Base-by-base conservation (phyloP, 2,113 vertebrate genomes). In the Elaphurus davidianus region DNA sequence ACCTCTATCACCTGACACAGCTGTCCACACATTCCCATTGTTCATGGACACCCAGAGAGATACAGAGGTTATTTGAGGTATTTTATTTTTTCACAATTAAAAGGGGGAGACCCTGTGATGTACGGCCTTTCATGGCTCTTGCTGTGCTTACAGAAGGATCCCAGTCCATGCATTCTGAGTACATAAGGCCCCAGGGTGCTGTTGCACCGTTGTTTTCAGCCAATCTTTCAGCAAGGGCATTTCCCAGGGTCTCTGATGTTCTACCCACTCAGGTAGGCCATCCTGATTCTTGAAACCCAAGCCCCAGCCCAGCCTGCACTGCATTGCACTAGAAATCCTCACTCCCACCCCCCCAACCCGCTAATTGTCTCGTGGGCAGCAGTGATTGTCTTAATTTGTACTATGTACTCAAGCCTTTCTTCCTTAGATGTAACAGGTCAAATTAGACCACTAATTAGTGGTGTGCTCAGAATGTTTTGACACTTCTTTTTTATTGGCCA, bases 341-440 rank as follows among this genome's bases (percentile, higher is more conserved):
- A 3, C 21, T 14, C 10, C n/a, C n/a, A 19, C 16, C 7, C 36
- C 25, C 33, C 0, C 7, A 64, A 17, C 23, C 36, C 30, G 1
- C 12, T 76, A 19, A 19, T 3, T 4, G 23, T 45, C 50, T 67
- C 0, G 0, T 27, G n/a, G 8, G 7, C 40, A 30, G 23, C 11
- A 0, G 30, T 28, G 36, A 67, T n/a, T 13, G 4, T 47, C 40
- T 14, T 4, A 33, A 52, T 1, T 4, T n/a, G 13, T 4, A 1
- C 15, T 21, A n/a, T n/a, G 10, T 47, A 36, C 21, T 21, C 43
- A 7, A 33, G 33, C 33, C 43, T 25, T 74, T 27, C 21, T 67
- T 67, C 57, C 78, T 45, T 90, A 40, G 59, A 94, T 9, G 25
- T 40, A 81, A 30, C 78, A 74, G 78, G 47, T 17, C 27, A 11